phyloP scores from a whole-genome alignment of 2,797 vertebrate genomes.

The Sebastolobus altivelis region DNA sequence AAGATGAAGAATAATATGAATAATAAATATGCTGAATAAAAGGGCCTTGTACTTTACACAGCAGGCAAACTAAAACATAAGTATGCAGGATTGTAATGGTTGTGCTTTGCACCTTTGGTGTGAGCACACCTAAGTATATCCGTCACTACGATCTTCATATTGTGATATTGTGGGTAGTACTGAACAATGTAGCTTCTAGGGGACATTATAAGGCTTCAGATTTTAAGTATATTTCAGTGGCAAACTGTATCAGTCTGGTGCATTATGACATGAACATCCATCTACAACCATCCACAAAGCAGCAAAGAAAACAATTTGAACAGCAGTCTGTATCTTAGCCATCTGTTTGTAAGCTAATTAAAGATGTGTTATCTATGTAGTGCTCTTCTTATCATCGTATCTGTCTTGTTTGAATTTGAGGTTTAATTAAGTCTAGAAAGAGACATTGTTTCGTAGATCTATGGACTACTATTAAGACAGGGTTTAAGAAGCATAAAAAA shows the following conservation, averaged over 20 bases:
- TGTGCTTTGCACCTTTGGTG: too few relatives aligned
- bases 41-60: background rate
- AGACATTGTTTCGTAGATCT: background rate
- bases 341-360: constrained; percentile 7
- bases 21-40: background rate
- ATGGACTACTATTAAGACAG: background rate
- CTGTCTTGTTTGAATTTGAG: background rate
- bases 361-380: background rate
- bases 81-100: too few relatives aligned
- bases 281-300: background rate
- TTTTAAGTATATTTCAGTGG: background rate
- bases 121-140: background rate
- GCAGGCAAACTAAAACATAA: too few relatives aligned
- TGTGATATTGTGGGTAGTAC: background rate
- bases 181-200: background rate
- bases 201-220: background rate
- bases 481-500: background rate
- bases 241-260: background rate
- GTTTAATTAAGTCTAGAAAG: background rate
- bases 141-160: background rate
- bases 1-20: background rate
- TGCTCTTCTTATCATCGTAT: background rate
- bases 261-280: background rate
- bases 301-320: background rate
- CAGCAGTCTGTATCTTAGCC: background rate